Evolutionary conservation across 1,140 invertebrate genomes (phyloP).

Genomic region (Papilio polytes): DNA sequence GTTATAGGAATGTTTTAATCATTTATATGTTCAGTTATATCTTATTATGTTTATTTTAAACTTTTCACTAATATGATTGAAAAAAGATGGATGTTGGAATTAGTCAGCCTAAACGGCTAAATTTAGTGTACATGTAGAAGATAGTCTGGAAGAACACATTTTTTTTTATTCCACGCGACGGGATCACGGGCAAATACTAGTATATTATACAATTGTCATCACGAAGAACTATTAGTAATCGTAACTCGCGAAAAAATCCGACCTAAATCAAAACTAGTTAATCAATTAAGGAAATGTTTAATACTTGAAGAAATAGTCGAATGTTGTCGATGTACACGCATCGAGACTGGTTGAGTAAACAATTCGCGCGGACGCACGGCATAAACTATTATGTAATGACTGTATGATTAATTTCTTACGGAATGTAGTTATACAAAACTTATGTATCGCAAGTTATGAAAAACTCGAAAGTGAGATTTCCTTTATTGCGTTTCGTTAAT

Average conservation of each 20-base stretch:
- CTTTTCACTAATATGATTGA: background rate
- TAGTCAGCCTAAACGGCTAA: too few relatives aligned
- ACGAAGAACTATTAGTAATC: background rate
- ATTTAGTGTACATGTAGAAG: too few relatives aligned
- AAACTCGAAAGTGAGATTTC: constrained; percentile 10
- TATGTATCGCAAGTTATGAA: background rate
- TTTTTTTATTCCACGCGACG: too few relatives aligned
- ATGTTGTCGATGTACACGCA: constrained; percentile 20
- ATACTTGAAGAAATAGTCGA: background rate
- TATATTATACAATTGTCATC: background rate
- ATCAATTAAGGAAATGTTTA: constrained; percentile 8
- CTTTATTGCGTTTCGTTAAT: background rate
- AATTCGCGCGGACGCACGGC: constrained; percentile 15
- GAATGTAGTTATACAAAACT: background rate
- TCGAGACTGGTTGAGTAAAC: constrained; percentile 5
- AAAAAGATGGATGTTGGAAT: too few relatives aligned
- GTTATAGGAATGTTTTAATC: too few relatives aligned
- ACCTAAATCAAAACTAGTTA: background rate
- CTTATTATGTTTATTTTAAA: background rate
- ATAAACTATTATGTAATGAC: background rate
- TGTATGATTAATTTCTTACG: constrained; percentile 18
- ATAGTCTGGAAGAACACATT: too few relatives aligned
- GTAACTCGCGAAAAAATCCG: background rate
- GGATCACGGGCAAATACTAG: too few relatives aligned
- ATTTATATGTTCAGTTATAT: too few relatives aligned